Conservation (phyloP, 2,113 vertebrate species). For the Caloenas nicobarica region DNA sequence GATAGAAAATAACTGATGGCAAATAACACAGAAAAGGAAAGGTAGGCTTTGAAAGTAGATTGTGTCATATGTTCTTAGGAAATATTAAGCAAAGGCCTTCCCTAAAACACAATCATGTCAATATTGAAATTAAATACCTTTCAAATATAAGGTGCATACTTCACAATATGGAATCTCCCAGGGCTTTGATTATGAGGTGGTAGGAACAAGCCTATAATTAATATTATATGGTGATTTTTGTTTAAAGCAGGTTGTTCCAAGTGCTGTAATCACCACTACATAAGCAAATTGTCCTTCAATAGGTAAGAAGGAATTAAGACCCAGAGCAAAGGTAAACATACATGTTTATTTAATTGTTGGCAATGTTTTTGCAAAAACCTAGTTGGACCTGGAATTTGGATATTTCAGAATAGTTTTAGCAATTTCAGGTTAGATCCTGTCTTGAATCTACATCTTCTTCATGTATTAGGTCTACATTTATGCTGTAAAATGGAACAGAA, state of each 20-base stretch:
- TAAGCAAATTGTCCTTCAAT: neutral
- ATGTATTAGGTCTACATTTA: neutral
- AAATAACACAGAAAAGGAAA: neutral
- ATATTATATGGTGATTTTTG: neutral
- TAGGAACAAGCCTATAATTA: constrained; percentile 9
- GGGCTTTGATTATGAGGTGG: constrained; percentile 14
- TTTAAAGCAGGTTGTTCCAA: constrained; percentile 18
- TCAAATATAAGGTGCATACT: neutral
- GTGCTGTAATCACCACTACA: neutral
- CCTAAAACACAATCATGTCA: neutral
- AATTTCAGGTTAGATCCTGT: neutral
- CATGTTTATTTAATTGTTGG: neutral
- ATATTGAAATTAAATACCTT: constrained; percentile 24
- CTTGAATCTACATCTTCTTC: neutral
- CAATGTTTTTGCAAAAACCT: neutral
- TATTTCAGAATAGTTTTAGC: neutral
- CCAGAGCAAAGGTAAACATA: neutral
- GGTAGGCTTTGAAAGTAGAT: neutral
- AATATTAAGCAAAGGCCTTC: neutral
- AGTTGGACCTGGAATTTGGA: neutral
- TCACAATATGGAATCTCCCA: neutral
- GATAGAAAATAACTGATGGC: neutral
- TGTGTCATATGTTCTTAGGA: neutral
- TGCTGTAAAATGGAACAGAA: neutral
- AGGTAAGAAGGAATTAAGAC: neutral